Evolutionary conservation across 2,797 vertebrate genomes (phyloP), one percentile per base, ranked within the genome.

Genomic region (Muscicapa striata): DNA sequence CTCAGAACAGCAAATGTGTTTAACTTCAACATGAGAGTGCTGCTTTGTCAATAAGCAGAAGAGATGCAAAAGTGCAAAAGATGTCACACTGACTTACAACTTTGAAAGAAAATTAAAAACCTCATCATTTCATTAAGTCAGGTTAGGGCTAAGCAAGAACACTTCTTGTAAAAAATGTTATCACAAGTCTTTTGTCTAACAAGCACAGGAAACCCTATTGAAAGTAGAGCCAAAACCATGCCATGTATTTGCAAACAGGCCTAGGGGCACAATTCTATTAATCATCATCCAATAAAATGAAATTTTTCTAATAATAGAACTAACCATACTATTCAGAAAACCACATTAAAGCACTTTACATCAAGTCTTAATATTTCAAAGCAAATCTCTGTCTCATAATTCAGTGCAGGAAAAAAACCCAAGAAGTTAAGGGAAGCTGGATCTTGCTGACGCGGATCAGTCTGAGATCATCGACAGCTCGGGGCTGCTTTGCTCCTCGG

Each of bases 21-120:
- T 84, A 59, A 70, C 29, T 90, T 78, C 34, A 81, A 32, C 15
- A 62, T 4, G 3, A 90, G 54, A 81, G 34, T 48, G 52, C 13
- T 67, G 40, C 66, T 84, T 59, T 46, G 38, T 83, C 88, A 73
- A 52, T 63, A 93, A 76, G 49, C 61, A 94, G 79, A 84, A 63
- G 36, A 85, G 32, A 54, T 15, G 46, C 48, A 90, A 1, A 79
- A 64, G 45, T n/a, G 32, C 2, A 3, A 91, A 73, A 67, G 67
- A 73, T 78, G 30, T 66, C 58, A 49, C 3, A 23, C 58, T 83
- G 66, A 63, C 52, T 77, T 85, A 59, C 3, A 57, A 59, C 36
- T 38, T 54, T 14, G 58, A 67, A 85, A 90, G n/a, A 59, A 88
- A 75, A 81, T 55, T 61, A 7, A 72, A 82, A 88, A 48, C 21